Evolutionary conservation across 2,113 vertebrate species (phyloP), one percentile per base, ranked within the genome.

Genomic region (Ornithorhynchus anatinus): DNA sequence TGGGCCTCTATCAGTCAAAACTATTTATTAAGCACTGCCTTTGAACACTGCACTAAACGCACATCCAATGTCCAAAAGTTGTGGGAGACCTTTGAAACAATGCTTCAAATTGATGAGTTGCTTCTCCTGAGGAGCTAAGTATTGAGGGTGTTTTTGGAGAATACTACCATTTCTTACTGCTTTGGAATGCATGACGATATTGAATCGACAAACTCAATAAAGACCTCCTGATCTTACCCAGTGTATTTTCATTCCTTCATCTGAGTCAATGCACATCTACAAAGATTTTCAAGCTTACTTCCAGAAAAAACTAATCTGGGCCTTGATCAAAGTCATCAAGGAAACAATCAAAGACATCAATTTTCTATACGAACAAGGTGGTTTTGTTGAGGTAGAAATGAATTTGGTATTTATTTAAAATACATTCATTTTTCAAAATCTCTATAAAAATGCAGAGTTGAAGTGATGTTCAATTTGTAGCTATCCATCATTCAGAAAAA

Each of bases 391-490:
- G 23, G 44, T 27, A 59, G 6, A 60, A 47, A 27, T 27, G 20
- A 20, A 35, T 25, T 51, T 57, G 48, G 15, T n/a, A 56, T 51
- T 39, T 64, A 16, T 12, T 17, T 19, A 13, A 17, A 67, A 44
- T 51, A 32, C 25, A 19, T n/a, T 25, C 25, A 10, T 31, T 64
- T 52, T 52, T 32, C 6, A 61, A 40, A 54, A 53, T 13, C 32
- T 9, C 13, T 35, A 31, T 57, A 80, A 65, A 69, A 68, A 67
- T 42, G 7, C 10, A 23, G 25, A 32, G n/a, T 52, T 15, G 10
- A 75, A 58, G 5, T 29, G 25, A 43, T 50, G 20, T 57, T 87
- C 81, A 70, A 72, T 59, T 59, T 63, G 61, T 62, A 27, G 50
- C 62, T 59, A 59, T 52, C 72, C 40, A 31, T 32, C 16, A 31